Conservation (phyloP, 2,113 vertebrate genomes). For the Halichoeres trimaculatus region DNA sequence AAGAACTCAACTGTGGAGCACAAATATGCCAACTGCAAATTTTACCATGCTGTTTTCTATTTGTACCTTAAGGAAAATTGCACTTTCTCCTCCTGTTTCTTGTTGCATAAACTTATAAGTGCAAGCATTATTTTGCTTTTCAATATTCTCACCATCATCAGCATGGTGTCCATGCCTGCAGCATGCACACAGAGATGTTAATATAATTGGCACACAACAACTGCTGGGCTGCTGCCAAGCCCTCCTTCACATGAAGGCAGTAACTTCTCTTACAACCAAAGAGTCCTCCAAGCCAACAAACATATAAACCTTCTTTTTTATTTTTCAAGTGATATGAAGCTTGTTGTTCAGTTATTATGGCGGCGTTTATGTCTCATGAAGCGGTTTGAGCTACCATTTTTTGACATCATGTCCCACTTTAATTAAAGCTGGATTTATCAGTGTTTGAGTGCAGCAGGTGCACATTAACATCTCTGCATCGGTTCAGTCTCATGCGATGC, state of each 20-base stretch:
- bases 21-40: neutral
- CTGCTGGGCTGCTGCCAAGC: conserved; percentile 17
- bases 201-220: conserved; percentile 41
- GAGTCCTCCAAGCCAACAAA: neutral
- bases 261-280: conserved; percentile 12
- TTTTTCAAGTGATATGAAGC: conserved; percentile 6
- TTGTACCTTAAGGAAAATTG: neutral
- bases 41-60: neutral
- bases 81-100: neutral
- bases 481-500: neutral
- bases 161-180: neutral
- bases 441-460: neutral
- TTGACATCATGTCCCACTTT: conserved; percentile 43
- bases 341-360: conserved; percentile 1
- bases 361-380: conserved; percentile 20
- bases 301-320: conserved; percentile 8
- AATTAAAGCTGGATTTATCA: conserved; percentile 40
- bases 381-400: conserved; percentile 52
- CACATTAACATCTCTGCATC: neutral
- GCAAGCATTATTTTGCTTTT: neutral
- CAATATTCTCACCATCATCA: neutral
- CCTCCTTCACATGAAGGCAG: conserved; percentile 6
- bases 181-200: conserved; percentile 5
- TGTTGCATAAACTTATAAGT: neutral
- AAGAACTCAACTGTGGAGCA: neutral